phyloP scores from a whole-genome alignment of 1,140 invertebrate species.

The silkworm (Bombyx mori) region DNA sequence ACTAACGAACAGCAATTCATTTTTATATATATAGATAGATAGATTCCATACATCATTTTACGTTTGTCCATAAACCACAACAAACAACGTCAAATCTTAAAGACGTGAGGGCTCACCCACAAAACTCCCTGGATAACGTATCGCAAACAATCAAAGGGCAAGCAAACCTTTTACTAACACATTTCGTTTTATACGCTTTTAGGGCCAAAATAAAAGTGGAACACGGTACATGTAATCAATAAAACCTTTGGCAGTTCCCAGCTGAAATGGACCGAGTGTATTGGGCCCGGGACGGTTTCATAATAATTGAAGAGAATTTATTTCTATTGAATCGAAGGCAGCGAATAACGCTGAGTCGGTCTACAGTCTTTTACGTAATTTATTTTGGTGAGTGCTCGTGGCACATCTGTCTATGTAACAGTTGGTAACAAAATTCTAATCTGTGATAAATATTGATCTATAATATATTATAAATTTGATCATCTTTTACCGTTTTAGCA shows the following conservation, averaged over 20 bases:
- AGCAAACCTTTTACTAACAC: constrained; percentile 40
- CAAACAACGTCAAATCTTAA: too few relatives aligned
- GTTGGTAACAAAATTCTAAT: too few relatives aligned
- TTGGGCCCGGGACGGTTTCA: constrained; percentile 3
- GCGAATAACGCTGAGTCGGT: neutral
- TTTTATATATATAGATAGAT: too few relatives aligned
- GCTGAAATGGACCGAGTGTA: constrained; percentile 4
- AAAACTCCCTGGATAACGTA: constrained; percentile 19
- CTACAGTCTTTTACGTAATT: neutral
- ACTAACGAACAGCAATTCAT: too few relatives aligned
- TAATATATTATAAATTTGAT: too few relatives aligned
- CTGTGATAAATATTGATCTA: too few relatives aligned
- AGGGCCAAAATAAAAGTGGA: constrained; percentile 28
- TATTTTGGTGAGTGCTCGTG: too few relatives aligned
- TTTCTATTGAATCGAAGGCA: constrained; percentile 1
- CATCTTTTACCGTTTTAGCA: too few relatives aligned
- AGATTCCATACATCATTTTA: too few relatives aligned
- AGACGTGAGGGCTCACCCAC: too few relatives aligned
- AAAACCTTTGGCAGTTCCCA: constrained; percentile 17
- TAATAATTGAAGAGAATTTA: constrained; percentile 5
- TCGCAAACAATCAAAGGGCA: constrained; percentile 52
- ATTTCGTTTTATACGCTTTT: constrained; percentile 42
- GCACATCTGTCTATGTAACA: too few relatives aligned
- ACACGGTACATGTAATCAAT: constrained; percentile 31
- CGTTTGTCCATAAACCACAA: too few relatives aligned